Base-by-base conservation (phyloP, 1,140 invertebrate species). In the Drosophila navojoa region DNA sequence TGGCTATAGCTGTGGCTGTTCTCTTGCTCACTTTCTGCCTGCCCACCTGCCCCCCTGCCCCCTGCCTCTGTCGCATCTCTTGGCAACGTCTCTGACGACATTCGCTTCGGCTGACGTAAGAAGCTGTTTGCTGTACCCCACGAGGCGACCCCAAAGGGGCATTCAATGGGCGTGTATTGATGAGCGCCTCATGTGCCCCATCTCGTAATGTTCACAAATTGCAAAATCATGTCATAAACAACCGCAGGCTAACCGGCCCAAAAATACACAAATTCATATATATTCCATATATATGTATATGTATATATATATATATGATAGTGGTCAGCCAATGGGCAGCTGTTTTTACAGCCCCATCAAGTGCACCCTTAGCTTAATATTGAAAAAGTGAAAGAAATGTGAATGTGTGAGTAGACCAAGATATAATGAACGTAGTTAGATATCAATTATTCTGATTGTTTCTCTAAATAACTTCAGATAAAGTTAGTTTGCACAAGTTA, bases 171-270 rank as follows among this genome's bases (percentile, higher is more conserved):
- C 32, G 32, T 25, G 59, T 52, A 52, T 62, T 58, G 25, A 71
- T 19, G 27, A 53, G 45, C 27, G n/a, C 13, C 10, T 53, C 44
- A 25, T 67, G 78, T 77, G 32, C 7, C 10, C 27, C 74, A 76
- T 79, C 71, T 77, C 86, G 81, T 82, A 87, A 86, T 89, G 66
- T 68, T 66, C 54, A 54, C 50, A 90, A 91, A 91, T 91, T 80
- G 90, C 71, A 91, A 86, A 91, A 80, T 79, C 85, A 86, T 91
- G 89, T 91, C 85, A 80, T 78, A 82, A 68, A 76, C 64, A 59
- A 54, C 90, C 81, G 27, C 52, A 15, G 64, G 84, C 11, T 10
- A 25, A 13, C 22, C 44, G 68, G 71, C 76, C 85, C 35, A 13
- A 77, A 13, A 77, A 84, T 45, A 53, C 52, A 29, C 4, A 42